Base-by-base conservation (phyloP, 2,797 vertebrate genomes). In the Uromys caudimaculatus region DNA sequence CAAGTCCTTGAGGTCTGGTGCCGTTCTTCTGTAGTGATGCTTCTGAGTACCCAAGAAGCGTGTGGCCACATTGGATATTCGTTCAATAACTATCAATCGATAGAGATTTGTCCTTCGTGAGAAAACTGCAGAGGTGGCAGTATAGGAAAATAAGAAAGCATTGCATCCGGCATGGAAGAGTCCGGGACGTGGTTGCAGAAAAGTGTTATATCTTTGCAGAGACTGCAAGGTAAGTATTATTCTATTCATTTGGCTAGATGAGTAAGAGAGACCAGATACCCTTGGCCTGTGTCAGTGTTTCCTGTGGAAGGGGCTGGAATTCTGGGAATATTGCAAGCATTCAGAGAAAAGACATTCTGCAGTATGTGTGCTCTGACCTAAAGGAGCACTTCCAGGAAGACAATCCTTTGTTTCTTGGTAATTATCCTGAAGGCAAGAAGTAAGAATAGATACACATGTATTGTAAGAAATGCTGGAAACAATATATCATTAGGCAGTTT, bases 141-240 rank as follows among this genome's bases (percentile, higher is more conserved):
- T 82, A 79, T 50, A 78, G 75, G 29, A 52, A 58, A 58, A 60
- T 50, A 23, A 88, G 52, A 60, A 89, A 92, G 7, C 50, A 21
- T 2, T 82, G 64, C 44, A 4, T 35, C 67, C 17, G 44, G 29
- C 32, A 62, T 82, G 14, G 56, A 91, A 77, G 32, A 50, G 89
- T 93, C 64, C 75, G n/a, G 21, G 60, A 47, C 12, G 9, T 27
- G 21, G 64, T 14, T 8, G 12, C 24, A 44, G 24, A 71, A 54
- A 95, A 85, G 21, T 47, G 58, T 73, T 58, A 77, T 52, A 58
- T 95, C 52, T 92, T 81, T 14, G n/a, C 12, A 91, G 73, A 95
- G 92, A 60, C 21, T 88, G 8, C 1, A 7, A 73, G 32, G 17
- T 78, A 13, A 35, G 35, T 62, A 23, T 24, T 67, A 0, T 52